Percentiles rank a stretch among this genome's conserved stretches.
Conservation (phyloP, 2,888 invertebrate species). For the Petrolisthes cinctipes region DNA sequence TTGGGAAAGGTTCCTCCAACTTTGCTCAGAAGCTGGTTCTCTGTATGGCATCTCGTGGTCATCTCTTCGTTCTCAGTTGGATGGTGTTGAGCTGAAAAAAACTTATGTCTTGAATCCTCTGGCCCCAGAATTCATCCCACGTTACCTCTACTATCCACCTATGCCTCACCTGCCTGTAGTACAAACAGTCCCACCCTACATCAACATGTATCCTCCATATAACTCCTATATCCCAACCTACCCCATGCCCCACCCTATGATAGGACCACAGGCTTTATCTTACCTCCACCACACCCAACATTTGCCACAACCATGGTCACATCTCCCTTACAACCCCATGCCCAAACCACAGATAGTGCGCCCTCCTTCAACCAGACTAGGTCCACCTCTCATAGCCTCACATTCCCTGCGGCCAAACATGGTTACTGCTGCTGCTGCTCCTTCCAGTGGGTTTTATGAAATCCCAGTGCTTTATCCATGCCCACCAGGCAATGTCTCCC, state of each 20-base stretch:
- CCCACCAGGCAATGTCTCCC: conserved; percentile 26
- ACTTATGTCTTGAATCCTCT: conserved; percentile 84
- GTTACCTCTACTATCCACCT: conserved; percentile 67
- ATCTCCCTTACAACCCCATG: conserved; percentile 26
- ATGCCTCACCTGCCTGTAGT: conserved; percentile 44
- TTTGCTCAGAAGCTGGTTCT: conserved; percentile 79
- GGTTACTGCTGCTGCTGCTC: conserved; percentile 25
- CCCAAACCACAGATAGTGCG: conserved; percentile 39
- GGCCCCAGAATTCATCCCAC: conserved; percentile 84
- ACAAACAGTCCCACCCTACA: conserved; percentile 47
- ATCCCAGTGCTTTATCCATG: conserved; percentile 38
- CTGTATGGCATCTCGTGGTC: conserved; percentile 81
- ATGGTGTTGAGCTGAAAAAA: conserved; percentile 81
- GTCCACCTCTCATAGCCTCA: conserved; percentile 48
- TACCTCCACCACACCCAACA: conserved; percentile 34
- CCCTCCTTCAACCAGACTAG: conserved; percentile 33
- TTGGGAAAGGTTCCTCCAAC: conserved; percentile 83
- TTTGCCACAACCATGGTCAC: conserved; percentile 38
- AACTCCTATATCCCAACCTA: conserved; percentile 39
- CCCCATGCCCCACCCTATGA: conserved; percentile 22
- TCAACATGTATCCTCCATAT: conserved; percentile 39
- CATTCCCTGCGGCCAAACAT: conserved; percentile 25
- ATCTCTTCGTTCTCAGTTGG: conserved; percentile 77
- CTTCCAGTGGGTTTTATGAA: conserved; percentile 29
- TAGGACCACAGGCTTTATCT: conserved; percentile 49